A percentile compares a stretch with the other conserved stretches of the same genome.
phyloP scores from a whole-genome alignment of 2,797 vertebrate species.

The Melanotaenia nigrans region DNA sequence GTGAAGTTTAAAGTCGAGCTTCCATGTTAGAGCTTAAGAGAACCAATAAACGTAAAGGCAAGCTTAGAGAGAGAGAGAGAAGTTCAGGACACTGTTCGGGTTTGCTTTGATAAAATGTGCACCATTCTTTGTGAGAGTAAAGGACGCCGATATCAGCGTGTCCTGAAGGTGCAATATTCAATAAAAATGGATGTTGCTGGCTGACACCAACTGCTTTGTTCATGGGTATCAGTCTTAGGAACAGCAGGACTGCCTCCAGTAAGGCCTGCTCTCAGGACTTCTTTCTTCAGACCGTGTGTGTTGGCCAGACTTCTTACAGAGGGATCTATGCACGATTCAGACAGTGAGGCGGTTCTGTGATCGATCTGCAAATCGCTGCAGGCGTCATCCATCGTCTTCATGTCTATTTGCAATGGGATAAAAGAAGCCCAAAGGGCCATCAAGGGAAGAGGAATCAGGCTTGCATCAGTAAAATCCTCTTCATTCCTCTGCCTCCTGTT shows the following conservation, averaged over 20 bases:
- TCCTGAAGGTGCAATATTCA: slow-evolving; percentile 5
- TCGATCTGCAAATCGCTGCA: slow-evolving; percentile 77
- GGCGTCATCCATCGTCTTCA: slow-evolving; percentile 73
- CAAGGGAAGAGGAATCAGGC: slow-evolving; percentile 48
- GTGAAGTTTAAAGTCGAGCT: slow-evolving; percentile 30
- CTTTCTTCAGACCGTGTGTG: slow-evolving; percentile 44
- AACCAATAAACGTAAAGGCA: slow-evolving; percentile 45
- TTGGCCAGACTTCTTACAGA: slow-evolving; percentile 69
- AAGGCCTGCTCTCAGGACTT: slow-evolving; percentile 48
- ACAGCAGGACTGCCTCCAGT: slow-evolving; percentile 38
- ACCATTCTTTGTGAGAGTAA: neutral
- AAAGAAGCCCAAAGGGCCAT: slow-evolving; percentile 46
- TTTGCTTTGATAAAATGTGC: neutral
- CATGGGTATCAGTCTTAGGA: slow-evolving; percentile 28
- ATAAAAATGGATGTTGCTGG: slow-evolving; percentile 15
- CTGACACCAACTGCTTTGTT: slow-evolving; percentile 6
- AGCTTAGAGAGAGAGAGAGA: slow-evolving; percentile 34
- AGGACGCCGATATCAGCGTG: slow-evolving; percentile 10
- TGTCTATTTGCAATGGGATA: slow-evolving; percentile 58
- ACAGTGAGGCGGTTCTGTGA: slow-evolving; percentile 68
- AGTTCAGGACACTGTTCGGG: slow-evolving; percentile 20
- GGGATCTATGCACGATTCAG: slow-evolving; percentile 69
- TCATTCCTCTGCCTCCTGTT: slow-evolving; percentile 50
- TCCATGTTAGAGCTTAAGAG: slow-evolving; percentile 47
- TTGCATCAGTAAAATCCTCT: slow-evolving; percentile 42